These are phyloP conservation scores for Spilogale gracilis DNA, from an alignment of 2,113 vertebrate genomes.

Conservation along the genomic window DNA sequence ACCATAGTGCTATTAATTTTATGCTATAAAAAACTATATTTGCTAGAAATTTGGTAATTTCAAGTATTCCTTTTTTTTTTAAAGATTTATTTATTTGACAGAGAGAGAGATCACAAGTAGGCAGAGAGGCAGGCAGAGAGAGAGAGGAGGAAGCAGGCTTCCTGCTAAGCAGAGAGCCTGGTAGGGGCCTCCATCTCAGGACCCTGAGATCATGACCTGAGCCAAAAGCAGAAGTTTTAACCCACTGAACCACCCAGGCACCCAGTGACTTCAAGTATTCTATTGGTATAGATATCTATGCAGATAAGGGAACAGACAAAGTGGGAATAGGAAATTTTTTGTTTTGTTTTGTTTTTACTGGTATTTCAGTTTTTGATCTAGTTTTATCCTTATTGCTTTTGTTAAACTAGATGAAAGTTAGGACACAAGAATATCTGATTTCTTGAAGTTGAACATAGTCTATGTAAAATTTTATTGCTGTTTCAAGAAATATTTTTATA, in stretches of 20 bases:
- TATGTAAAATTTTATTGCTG: not conserved
- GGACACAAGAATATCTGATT: not conserved
- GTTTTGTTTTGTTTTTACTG: not conserved
- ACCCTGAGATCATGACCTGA: too few species aligned
- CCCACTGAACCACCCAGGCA: too few species aligned
- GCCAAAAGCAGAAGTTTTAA: too few species aligned
- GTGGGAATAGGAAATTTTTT: accelerated
- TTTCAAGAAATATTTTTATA: not conserved
- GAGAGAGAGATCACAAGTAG: too few species aligned
- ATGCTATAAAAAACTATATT: not conserved
- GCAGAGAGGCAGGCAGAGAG: too few species aligned
- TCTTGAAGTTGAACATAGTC: not conserved
- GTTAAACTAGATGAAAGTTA: not conserved
- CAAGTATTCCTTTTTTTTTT: not conserved
- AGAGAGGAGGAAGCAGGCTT: too few species aligned
- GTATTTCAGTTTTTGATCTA: not conserved
- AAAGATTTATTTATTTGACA: too few species aligned
- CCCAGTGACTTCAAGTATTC: not conserved
- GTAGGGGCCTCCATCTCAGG: too few species aligned
- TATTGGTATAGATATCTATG: not conserved
- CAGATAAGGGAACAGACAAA: not conserved
- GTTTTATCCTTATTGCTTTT: not conserved
- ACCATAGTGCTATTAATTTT: not conserved
- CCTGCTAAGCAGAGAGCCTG: too few species aligned
- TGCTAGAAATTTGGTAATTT: not conserved